Evolutionary conservation across 2,888 invertebrate species (phyloP), one percentile per base, ranked within the genome.

Genomic region (Hermodice carunculata): DNA sequence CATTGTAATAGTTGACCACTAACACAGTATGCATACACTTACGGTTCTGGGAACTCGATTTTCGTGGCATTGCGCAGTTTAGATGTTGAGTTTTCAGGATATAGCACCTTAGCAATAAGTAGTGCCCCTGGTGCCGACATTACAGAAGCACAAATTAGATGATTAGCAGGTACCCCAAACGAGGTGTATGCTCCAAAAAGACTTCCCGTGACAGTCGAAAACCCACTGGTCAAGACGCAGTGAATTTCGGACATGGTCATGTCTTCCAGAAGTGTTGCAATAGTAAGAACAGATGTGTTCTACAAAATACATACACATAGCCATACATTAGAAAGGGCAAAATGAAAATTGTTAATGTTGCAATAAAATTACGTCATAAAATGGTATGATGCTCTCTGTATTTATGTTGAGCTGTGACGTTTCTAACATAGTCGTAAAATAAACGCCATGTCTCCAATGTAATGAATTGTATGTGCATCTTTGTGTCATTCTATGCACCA

Each of bases 91-190:
- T 92, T 94, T 88, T 98, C 97, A 0, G 97, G 98, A 87, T 92
- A 92, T 78, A 96, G 89, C 0, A 98, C 87, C 85, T 98, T 98
- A 14, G 95, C 90, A 81, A 90, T 92, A 77, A 93, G 94, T 28
- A 98, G 85, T 0, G 96, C 92, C 0, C 95, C 95, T 0, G 97
- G 96, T 0, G 97, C 96, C 0, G 96, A 94, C 96, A 98, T 96
- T 1, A 97, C 92, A 66, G 94, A 94, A 0, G 97, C 94, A 0
- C 96, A 94, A 67, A 98, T 91, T 44, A 97, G 86, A 84, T 96
- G 93, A 0, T 92, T 90, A 0, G 96, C n/a, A 6, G 42, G 19
- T 32, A 71, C 69, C 40, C 73, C 73, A 42, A 70, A 60, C 26
- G 64, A 64, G 22, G 66, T 59, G 58, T 62, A 70, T 2, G 64